Conservation (phyloP, 2,888 invertebrate species). For the Margaritifera margaritifera region DNA sequence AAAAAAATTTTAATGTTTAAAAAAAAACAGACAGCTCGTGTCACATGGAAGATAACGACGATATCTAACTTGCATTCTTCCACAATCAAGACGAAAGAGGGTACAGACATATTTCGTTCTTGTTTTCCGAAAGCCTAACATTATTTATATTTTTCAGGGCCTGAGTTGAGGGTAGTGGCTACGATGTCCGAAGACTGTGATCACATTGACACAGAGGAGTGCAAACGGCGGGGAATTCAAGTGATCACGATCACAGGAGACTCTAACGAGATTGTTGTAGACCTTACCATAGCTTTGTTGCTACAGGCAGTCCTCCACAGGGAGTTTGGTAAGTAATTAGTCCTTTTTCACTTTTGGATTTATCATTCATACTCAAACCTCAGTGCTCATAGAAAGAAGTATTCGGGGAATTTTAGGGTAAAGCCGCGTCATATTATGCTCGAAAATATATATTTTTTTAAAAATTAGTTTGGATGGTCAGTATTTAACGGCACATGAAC, state of each 20-base stretch:
- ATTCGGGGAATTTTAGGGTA: too few species aligned
- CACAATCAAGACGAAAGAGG: not conserved
- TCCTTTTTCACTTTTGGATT: not conserved
- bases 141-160: slow-evolving; percentile 73
- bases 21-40: too few species aligned
- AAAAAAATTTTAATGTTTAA: too few species aligned
- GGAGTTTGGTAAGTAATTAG: slow-evolving; percentile 14
- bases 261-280: slow-evolving; percentile 83
- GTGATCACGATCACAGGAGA: slow-evolving; percentile 72
- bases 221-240: slow-evolving; percentile 81
- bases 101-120: not conserved
- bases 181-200: slow-evolving; percentile 93
- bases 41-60: not conserved
- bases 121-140: not conserved
- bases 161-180: slow-evolving; percentile 84
- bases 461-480: too few species aligned
- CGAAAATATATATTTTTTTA: too few species aligned
- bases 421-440: too few species aligned
- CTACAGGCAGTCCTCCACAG: slow-evolving; percentile 78
- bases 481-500: too few species aligned
- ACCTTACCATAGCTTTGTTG: slow-evolving; percentile 87
- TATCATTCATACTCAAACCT: not conserved
- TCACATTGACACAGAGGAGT: slow-evolving; percentile 86
- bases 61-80: not conserved
- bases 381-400: too few species aligned